These are phyloP conservation scores for Diglossa brunneiventris DNA, from an alignment of 2,113 vertebrate genomes.

Conservation along the genomic window DNA sequence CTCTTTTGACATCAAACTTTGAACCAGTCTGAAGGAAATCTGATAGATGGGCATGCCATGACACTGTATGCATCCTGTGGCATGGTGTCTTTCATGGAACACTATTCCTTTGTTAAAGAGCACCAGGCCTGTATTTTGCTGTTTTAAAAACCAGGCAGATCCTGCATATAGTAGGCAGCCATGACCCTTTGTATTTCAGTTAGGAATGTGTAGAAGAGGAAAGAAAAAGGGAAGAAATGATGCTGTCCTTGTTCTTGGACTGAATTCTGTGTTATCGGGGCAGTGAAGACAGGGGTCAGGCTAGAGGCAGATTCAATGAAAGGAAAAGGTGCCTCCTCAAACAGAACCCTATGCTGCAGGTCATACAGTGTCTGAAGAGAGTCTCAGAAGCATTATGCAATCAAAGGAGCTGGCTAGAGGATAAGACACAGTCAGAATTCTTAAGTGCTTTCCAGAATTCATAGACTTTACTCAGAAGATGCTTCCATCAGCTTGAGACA, in stretches of 20 bases:
- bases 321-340: not conserved
- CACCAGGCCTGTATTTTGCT: not conserved
- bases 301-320: not conserved
- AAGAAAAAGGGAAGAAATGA: not conserved
- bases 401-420: not conserved
- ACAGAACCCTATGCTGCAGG: not conserved
- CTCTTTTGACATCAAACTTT: conserved; percentile 8
- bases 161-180: conserved; percentile 13
- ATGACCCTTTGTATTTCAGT: conserved; percentile 41
- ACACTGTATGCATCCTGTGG: not conserved
- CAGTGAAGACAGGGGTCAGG: not conserved
- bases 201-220: not conserved
- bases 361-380: not conserved
- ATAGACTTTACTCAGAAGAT: not conserved
- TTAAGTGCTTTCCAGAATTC: not conserved
- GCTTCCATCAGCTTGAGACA: not conserved
- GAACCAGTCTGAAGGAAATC: conserved; percentile 37
- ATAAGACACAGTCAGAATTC: not conserved
- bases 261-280: not conserved
- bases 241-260: not conserved
- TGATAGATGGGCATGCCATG: not conserved
- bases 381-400: not conserved
- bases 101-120: not conserved
- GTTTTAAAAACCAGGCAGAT: not conserved
- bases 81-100: not conserved